Conservation (phyloP, 2,113 vertebrate species). For the Burhinus bistriatus region DNA sequence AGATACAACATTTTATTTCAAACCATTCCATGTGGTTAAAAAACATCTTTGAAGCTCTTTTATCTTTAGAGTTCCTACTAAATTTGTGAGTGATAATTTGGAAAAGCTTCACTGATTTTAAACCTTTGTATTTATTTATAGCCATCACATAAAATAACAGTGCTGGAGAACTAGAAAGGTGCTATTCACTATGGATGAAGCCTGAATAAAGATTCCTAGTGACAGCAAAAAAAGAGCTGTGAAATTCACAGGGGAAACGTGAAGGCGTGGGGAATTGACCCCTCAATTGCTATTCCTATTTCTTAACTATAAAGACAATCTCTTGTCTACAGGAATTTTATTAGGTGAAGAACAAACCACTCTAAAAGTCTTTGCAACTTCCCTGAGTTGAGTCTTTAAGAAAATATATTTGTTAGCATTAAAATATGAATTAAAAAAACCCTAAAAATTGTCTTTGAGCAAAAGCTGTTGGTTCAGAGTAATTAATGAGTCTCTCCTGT, state of each 20-base stretch:
- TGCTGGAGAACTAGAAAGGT: background rate
- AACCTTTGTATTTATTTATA: slow-evolving; percentile 2
- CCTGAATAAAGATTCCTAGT: background rate
- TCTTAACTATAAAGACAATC: background rate
- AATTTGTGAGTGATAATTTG: background rate
- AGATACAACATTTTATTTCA: background rate
- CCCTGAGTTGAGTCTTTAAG: background rate
- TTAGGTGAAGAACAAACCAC: background rate
- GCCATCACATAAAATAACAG: background rate
- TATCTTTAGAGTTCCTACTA: background rate
- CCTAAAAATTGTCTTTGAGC: background rate
- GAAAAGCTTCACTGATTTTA: background rate
- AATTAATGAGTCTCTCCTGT: background rate
- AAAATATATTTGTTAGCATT: background rate
- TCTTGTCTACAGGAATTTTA: background rate
- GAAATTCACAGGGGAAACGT: background rate
- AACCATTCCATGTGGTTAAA: background rate
- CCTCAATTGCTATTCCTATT: background rate
- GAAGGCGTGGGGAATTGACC: background rate
- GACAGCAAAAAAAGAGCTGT: background rate
- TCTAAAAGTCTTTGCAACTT: background rate
- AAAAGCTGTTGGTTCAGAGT: background rate
- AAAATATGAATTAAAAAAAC: background rate
- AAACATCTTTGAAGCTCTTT: background rate
- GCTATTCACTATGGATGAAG: background rate